These are phyloP conservation scores for Myathropa florea DNA, from an alignment of 2,888 invertebrate genomes.

Conservation along the genomic window DNA sequence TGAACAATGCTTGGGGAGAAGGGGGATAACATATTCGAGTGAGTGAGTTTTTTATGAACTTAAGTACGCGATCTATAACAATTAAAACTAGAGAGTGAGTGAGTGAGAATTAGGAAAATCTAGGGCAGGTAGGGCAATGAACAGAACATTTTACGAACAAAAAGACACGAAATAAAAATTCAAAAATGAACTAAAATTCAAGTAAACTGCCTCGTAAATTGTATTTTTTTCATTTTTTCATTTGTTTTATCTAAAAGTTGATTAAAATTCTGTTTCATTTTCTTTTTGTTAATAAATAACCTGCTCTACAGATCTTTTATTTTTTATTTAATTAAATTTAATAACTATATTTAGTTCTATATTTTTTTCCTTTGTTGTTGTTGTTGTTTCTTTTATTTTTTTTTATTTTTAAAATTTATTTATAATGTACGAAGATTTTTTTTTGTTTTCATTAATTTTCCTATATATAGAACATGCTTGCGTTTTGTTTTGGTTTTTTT, in stretches of 20 bases:
- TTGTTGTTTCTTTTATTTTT: conserved; percentile 17
- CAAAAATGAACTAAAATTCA: not conserved
- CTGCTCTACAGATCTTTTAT: conserved; percentile 69
- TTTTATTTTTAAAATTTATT: conserved; percentile 31
- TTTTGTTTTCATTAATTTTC: conserved; percentile 53
- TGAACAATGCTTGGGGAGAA: conserved; percentile 39
- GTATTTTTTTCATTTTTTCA: conserved; percentile 63
- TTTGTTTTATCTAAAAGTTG: conserved; percentile 71
- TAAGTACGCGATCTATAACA: conserved; percentile 57
- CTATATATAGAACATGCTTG: conserved; percentile 68
- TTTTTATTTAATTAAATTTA: conserved; percentile 59
- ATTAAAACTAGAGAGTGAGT: conserved; percentile 18
- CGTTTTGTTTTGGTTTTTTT: conserved; percentile 34
- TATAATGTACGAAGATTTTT: conserved; percentile 69
- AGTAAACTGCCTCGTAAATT: conserved; percentile 62
- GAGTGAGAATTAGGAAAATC: no score
- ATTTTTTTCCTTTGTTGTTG: conserved; percentile 11
- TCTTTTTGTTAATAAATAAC: conserved; percentile 63
- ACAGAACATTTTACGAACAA: not conserved
- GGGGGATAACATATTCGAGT: conserved; percentile 63
- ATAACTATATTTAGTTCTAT: conserved; percentile 70
- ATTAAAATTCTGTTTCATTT: conserved; percentile 62
- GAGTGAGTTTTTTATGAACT: conserved; percentile 16
- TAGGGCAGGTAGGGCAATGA: not conserved
- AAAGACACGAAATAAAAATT: not conserved